Evolutionary conservation across 2,888 invertebrate genomes (phyloP).

Genomic region (Polymixis flavicincta): DNA sequence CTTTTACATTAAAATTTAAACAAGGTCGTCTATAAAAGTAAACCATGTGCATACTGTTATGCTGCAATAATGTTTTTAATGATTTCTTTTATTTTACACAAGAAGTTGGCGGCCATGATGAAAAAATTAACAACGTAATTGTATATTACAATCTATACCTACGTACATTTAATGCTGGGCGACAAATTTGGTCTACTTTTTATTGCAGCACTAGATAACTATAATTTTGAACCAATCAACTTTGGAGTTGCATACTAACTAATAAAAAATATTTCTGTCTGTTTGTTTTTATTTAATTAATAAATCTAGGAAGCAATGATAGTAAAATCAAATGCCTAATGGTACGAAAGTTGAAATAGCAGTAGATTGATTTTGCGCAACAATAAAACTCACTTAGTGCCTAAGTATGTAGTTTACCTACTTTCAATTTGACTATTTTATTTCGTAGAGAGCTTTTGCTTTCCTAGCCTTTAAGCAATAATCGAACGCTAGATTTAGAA

Average conservation of each 20-base stretch:
- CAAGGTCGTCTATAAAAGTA: conserved; percentile 62
- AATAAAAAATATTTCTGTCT: conserved; percentile 21
- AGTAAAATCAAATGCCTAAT: background rate
- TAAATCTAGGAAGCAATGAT: conserved; percentile 21
- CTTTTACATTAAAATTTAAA: conserved; percentile 59
- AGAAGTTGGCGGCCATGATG: conserved; percentile 56
- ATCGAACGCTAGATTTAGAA: background rate
- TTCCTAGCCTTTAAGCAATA: background rate
- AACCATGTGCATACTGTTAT: conserved; percentile 59
- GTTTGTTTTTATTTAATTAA: conserved; percentile 25
- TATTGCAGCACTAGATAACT: conserved; percentile 35
- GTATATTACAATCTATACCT: conserved; percentile 47
- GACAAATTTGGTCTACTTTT: conserved; percentile 53
- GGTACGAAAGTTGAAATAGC: background rate
- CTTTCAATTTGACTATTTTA: background rate
- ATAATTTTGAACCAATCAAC: conserved; percentile 47
- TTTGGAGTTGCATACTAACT: conserved; percentile 18
- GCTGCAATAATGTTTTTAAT: conserved; percentile 69
- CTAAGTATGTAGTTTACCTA: background rate
- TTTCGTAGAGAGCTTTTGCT: background rate
- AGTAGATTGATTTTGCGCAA: background rate
- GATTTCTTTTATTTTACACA: conserved; percentile 67
- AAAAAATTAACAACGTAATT: conserved; percentile 58
- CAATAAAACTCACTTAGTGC: background rate
- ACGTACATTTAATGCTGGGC: conserved; percentile 29